A percentile compares a stretch with the other conserved stretches of the same genome.
Evolutionary conservation across 2,113 vertebrate genomes (phyloP).

Genomic region (Engraulis encrasicolus): DNA sequence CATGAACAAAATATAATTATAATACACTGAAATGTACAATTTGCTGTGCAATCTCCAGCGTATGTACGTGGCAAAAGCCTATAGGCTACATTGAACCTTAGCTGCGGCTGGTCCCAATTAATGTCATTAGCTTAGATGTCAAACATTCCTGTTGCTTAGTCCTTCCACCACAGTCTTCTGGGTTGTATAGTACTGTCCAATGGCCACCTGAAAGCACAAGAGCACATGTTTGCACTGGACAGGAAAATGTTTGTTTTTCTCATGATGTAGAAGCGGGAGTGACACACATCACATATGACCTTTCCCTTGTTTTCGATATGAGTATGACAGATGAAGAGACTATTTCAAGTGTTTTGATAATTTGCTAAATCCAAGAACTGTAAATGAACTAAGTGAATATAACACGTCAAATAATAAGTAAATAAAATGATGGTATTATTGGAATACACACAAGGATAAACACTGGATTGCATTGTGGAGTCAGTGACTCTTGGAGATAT

Average conservation of each 20-base stretch:
- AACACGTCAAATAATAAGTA: no score
- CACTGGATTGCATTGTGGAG: no score
- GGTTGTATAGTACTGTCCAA: constrained; percentile 77
- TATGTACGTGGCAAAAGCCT: background rate
- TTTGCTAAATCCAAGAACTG: no score
- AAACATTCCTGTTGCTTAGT: background rate
- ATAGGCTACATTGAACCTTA: background rate
- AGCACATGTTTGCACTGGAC: background rate
- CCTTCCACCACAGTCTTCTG: constrained; percentile 80
- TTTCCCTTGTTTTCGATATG: no score
- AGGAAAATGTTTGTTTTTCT: background rate
- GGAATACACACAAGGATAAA: no score
- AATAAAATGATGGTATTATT: no score
- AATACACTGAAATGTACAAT: background rate
- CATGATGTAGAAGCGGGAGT: background rate
- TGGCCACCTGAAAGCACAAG: constrained; percentile 69
- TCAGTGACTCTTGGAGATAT: no score
- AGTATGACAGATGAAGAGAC: no score
- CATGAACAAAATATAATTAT: background rate
- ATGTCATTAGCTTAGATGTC: background rate
- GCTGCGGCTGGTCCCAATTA: background rate
- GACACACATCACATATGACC: no score
- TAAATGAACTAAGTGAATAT: no score
- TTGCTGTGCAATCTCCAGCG: background rate
- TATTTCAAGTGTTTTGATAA: no score